Evolutionary conservation across 2,797 vertebrate species (phyloP), one percentile per base, ranked within the genome.

Genomic region (Acanthopagrus latus): DNA sequence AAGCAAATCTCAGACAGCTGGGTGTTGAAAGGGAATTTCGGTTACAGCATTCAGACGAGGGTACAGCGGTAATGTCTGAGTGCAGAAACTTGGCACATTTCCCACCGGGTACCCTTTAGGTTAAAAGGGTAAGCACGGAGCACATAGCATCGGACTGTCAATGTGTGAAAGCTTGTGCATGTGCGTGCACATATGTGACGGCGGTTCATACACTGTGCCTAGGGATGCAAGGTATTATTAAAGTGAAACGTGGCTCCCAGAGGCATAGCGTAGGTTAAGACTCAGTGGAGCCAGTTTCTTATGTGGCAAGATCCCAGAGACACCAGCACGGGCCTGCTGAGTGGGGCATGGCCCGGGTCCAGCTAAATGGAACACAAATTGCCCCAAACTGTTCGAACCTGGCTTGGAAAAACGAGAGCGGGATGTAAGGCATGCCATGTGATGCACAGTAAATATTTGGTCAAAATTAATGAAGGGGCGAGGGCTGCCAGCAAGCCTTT

Each of bases 361-460:
- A 94, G 83, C 73, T 54, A 86, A 89, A 88, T 88, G 91, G 90
- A 93, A 90, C 87, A 81, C 59, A 89, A 90, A 91, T 89, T 59
- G 76, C 78, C 88, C 82, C 71, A 88, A 91, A 91, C 82, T 80
- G 86, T 86, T 86, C 83, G 66, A 92, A 88, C 83, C 87, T 83
- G 87, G 88, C 78, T 71, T 91, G 91, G 91, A 93, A 94, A 93
- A 90, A 88, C 25, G 44, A 82, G 78, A 89, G 78, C 27, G 85
- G 91, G 89, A 86, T 82, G 78, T 81, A 90, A 84, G 76, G 84
- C 85, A 76, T 86, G 88, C 91, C 91, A 89, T 88, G 89, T 86
- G 88, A 93, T 90, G 91, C 89, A 88, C 91, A 80, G 86, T 92
- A 93, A 94, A 94, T 94, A 94, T 94, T 91, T 92, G 91, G 93